Conservation (phyloP, 2,888 invertebrate genomes). For the Tetragonisca angustula region DNA sequence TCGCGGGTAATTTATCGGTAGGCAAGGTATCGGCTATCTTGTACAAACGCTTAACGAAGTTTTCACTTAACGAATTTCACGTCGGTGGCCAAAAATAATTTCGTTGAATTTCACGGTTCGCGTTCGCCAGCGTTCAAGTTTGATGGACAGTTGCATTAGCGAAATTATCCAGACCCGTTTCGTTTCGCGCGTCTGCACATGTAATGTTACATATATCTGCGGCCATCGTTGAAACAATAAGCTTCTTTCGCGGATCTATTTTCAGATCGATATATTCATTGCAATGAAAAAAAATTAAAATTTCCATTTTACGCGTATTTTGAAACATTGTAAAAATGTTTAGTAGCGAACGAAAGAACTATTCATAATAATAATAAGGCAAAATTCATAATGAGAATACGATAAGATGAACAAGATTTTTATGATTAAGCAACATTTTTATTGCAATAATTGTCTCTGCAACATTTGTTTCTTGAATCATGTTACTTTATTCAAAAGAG, state of each 20-base stretch:
- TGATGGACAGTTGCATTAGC: slow-evolving; percentile 49
- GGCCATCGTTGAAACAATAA: background rate
- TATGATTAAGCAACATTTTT: too few species aligned
- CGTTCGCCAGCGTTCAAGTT: background rate
- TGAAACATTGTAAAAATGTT: background rate
- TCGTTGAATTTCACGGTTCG: background rate
- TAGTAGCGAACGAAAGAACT: background rate
- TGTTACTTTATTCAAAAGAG: too few species aligned
- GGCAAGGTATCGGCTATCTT: slow-evolving; percentile 3
- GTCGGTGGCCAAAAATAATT: slow-evolving; percentile 32
- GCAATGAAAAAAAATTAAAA: background rate
- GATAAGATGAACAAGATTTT: too few species aligned
- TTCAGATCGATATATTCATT: background rate
- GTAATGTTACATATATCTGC: background rate
- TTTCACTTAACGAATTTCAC: slow-evolving; percentile 1
- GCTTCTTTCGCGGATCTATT: background rate
- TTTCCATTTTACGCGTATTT: background rate
- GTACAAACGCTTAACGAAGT: slow-evolving; percentile 11
- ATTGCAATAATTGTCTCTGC: too few species aligned
- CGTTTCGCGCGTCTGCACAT: background rate
- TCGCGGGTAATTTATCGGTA: slow-evolving; percentile 20
- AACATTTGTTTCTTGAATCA: too few species aligned
- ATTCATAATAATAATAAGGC: too few species aligned
- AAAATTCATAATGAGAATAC: too few species aligned
- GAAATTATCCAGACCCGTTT: slow-evolving; percentile 13